Percentiles rank a stretch among this genome's conserved stretches.
These are phyloP conservation scores for Oplegnathus fasciatus DNA, from an alignment of 2,113 vertebrate genomes.

Conservation along the genomic window DNA sequence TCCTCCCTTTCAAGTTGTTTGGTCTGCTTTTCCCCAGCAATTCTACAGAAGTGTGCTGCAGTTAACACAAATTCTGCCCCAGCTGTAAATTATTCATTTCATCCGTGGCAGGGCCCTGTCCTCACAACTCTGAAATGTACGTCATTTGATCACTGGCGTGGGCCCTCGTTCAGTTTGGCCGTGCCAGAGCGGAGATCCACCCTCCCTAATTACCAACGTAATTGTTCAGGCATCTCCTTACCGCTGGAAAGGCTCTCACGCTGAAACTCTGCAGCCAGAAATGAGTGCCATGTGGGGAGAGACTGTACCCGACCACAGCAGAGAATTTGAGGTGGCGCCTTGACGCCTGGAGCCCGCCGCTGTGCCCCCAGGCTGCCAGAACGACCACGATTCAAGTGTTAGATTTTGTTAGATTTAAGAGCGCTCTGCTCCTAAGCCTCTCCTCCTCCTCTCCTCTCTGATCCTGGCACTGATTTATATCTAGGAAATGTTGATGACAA, in stretches of 20 bases:
- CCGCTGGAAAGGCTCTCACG: constrained; percentile 89
- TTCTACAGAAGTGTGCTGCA: constrained; percentile 66
- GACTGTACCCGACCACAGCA: constrained; percentile 90
- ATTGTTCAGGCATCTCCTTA: constrained; percentile 87
- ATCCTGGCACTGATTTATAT: constrained; percentile 78
- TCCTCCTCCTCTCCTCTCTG: constrained; percentile 68
- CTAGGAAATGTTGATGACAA: constrained; percentile 79
- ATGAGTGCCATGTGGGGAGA: constrained; percentile 96
- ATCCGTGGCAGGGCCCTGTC: constrained; percentile 58
- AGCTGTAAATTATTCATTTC: constrained; percentile 81
- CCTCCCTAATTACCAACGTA: constrained; percentile 82
- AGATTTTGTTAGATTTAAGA: constrained; percentile 92
- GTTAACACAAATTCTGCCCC: constrained; percentile 62
- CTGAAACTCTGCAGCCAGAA: constrained; percentile 88
- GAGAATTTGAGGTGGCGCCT: constrained; percentile 94
- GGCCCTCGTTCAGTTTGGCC: constrained; percentile 54
- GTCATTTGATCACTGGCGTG: constrained; percentile 75
- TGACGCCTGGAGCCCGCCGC: constrained; percentile 92
- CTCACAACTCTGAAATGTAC: constrained; percentile 56
- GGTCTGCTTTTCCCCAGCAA: constrained; percentile 55
- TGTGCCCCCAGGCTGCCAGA: constrained; percentile 91
- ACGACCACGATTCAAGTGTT: constrained; percentile 87
- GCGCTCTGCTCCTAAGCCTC: constrained; percentile 76
- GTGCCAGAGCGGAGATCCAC: constrained; percentile 78
- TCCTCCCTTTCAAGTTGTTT: constrained; percentile 72